These are phyloP conservation scores for Regulus satrapa DNA, from an alignment of 2,113 vertebrate species.

Conservation along the genomic window DNA sequence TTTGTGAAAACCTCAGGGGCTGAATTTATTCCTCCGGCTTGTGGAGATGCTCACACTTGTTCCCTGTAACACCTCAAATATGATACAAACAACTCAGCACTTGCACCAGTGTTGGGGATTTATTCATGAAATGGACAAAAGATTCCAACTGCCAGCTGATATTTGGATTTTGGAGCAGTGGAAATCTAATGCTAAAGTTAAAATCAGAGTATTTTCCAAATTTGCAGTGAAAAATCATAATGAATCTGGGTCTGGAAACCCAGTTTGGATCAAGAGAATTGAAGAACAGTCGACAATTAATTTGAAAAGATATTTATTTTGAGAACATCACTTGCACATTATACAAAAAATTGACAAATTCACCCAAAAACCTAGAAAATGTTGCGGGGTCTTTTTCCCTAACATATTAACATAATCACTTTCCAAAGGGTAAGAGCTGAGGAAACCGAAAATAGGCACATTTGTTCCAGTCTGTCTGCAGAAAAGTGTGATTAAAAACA, in stretches of 20 bases:
- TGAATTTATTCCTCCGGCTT: not conserved
- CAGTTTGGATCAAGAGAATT: not conserved
- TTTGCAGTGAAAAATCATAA: not conserved
- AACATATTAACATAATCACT: conserved; percentile 64
- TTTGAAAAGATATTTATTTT: conserved; percentile 76
- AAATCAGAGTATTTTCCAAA: not conserved
- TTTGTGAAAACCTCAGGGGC: not conserved
- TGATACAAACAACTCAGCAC: accelerated
- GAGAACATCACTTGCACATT: conserved; percentile 70
- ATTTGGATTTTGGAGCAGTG: not conserved
- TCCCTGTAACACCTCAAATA: not conserved
- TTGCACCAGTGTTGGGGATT: not conserved
- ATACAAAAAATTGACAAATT: conserved; percentile 64
- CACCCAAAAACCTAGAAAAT: conserved; percentile 45
- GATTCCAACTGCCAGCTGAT: not conserved
- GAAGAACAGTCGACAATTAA: not conserved
- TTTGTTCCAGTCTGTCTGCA: conserved; percentile 69
- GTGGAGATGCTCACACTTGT: not conserved
- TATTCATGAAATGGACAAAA: not conserved
- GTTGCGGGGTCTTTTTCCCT: not conserved
- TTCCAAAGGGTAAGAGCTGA: conserved; percentile 17
- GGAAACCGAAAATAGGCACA: not conserved
- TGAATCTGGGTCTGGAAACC: not conserved
- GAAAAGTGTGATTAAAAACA: conserved; percentile 48
- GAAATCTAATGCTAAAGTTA: not conserved